phyloP scores from a whole-genome alignment of 2,888 invertebrate genomes.

The Silvanus unidentatus region DNA sequence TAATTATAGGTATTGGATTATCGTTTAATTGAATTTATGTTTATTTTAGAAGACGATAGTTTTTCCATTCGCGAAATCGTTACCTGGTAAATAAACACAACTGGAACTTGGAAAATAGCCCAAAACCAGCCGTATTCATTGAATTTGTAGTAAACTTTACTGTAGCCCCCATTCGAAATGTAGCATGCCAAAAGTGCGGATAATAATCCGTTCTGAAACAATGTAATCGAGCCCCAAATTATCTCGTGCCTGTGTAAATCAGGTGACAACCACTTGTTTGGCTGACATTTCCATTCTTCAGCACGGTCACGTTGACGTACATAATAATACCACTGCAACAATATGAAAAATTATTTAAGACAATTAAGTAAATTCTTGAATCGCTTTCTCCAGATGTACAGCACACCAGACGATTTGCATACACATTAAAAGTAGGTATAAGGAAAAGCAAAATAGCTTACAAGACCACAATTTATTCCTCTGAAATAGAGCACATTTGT shows the following conservation, averaged over 20 bases:
- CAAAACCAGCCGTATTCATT: conserved; percentile 59
- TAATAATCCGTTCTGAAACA: conserved; percentile 51
- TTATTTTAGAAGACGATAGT: conserved; percentile 4
- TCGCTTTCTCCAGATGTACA: too few species aligned
- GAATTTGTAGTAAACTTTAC: conserved; percentile 58
- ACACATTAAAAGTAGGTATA: too few species aligned
- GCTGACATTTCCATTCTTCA: conserved; percentile 70
- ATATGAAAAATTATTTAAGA: conserved; percentile 13
- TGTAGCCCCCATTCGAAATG: conserved; percentile 61
- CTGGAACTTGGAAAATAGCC: conserved; percentile 60
- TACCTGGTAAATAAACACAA: conserved; percentile 59
- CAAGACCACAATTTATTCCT: too few species aligned
- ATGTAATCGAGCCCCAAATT: conserved; percentile 54
- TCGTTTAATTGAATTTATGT: neutral
- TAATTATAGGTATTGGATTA: neutral
- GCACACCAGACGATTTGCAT: too few species aligned
- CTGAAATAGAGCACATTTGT: too few species aligned
- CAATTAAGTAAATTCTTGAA: conserved; percentile 16
- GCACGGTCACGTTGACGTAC: conserved; percentile 55
- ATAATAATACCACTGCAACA: conserved; percentile 70
- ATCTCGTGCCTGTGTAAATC: conserved; percentile 66
- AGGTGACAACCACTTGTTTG: conserved; percentile 59
- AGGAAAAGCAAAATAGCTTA: too few species aligned
- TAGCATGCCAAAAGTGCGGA: conserved; percentile 61
- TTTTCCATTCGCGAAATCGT: too few species aligned